Percentiles rank a stretch among this genome's conserved stretches.
Evolutionary conservation across 2,113 vertebrate genomes (phyloP).

Genomic region (Penelope pileata): DNA sequence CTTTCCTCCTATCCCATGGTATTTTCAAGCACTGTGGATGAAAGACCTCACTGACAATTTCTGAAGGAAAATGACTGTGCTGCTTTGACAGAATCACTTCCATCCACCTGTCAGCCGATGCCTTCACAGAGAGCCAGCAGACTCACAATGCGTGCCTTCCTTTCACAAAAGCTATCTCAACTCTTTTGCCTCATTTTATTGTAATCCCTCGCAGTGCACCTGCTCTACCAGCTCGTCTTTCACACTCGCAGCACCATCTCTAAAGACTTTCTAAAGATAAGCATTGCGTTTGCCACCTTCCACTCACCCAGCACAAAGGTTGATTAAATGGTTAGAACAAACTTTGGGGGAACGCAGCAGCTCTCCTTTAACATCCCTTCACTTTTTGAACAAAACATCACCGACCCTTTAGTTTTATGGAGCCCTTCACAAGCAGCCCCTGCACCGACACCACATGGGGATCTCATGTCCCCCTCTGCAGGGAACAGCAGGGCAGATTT

Average conservation of each 20-base stretch:
- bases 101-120: background rate
- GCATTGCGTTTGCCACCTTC: background rate
- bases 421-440: background rate
- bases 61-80: background rate
- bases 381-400: background rate
- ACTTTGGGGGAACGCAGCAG: background rate
- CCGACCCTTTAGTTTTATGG: background rate
- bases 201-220: background rate
- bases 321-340: background rate
- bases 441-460: background rate
- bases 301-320: background rate
- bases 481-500: background rate
- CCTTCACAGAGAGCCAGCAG: background rate
- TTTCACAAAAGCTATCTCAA: background rate
- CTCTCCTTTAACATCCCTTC: background rate
- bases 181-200: background rate
- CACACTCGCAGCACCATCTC: background rate
- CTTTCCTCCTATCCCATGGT: background rate
- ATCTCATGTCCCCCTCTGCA: background rate
- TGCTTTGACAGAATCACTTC: background rate
- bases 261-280: background rate
- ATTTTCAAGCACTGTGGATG: background rate
- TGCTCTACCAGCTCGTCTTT: background rate
- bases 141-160: background rate
- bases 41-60: background rate